phyloP scores from a whole-genome alignment of 2,888 invertebrate genomes.

The Xestia xanthographa region DNA sequence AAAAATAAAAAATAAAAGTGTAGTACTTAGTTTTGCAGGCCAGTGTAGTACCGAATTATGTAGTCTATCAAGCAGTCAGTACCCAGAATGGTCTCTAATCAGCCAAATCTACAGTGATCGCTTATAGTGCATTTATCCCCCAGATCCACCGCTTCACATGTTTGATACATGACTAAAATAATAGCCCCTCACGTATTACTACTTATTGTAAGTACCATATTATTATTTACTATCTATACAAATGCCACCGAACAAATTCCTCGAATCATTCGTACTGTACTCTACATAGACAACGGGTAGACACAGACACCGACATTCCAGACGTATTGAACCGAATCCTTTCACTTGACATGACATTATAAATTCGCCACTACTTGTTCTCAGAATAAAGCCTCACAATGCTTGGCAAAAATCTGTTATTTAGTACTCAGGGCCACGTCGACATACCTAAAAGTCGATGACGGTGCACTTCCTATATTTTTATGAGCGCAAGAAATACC shows the following conservation, averaged over 20 bases:
- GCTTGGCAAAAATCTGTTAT: conserved; percentile 56
- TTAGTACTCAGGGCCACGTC: conserved; percentile 54
- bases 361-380: conserved; percentile 75
- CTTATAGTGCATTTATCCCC: not conserved
- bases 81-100: not conserved
- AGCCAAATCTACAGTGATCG: not conserved
- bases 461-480: conserved; percentile 56
- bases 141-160: not conserved
- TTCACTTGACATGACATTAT: conserved; percentile 82
- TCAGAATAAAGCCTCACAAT: conserved; percentile 71
- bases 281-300: conserved; percentile 32
- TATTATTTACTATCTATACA: conserved; percentile 4
- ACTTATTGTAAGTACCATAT: not conserved
- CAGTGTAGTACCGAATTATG: too few species aligned
- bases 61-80: not conserved
- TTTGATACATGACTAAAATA: not conserved
- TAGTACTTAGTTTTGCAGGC: too few species aligned
- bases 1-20: too few species aligned
- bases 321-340: conserved; percentile 73
- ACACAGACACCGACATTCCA: conserved; percentile 77
- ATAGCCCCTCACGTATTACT: not conserved
- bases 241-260: conserved; percentile 32
- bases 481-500: conserved; percentile 25
- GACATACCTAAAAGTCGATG: conserved; percentile 52
- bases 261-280: conserved; percentile 22